A percentile compares a stretch with the other conserved stretches of the same genome.
Evolutionary conservation across 2,797 vertebrate species (phyloP).

Genomic region (Rhinoraja longicauda): DNA sequence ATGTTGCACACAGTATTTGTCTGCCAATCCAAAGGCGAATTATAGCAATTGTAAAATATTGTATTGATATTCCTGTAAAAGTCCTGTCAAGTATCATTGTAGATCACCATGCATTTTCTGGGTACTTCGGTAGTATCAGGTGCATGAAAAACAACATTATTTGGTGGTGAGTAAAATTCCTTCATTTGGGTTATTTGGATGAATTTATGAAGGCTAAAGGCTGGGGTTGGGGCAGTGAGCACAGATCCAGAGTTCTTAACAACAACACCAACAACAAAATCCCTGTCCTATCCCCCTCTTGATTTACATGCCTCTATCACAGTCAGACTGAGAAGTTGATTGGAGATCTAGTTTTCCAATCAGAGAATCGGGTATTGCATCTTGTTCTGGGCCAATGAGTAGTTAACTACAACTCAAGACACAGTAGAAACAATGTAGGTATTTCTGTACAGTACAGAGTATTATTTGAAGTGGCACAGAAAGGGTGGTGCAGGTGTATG

Average conservation of each 20-base stretch:
- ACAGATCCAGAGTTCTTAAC: neutral
- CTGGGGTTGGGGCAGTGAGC: neutral
- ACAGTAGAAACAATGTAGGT: neutral
- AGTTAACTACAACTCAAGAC: neutral
- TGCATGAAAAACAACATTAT: neutral
- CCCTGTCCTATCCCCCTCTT: neutral
- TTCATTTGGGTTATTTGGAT: neutral
- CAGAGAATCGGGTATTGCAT: neutral
- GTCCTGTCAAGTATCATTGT: neutral
- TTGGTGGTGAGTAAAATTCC: neutral
- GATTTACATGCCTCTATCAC: neutral
- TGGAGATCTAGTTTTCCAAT: neutral
- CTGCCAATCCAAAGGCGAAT: conserved; percentile 1
- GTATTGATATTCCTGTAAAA: neutral
- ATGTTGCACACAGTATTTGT: conserved; percentile 20
- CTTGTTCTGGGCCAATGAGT: neutral
- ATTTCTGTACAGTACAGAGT: neutral
- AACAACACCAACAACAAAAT: neutral
- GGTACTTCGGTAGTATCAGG: neutral
- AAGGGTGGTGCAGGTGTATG: too few relatives aligned
- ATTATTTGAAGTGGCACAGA: neutral
- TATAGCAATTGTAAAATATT: conserved; percentile 5
- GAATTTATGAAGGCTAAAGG: neutral
- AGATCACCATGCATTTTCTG: neutral
- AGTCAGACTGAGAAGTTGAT: neutral